These are phyloP conservation scores for Drosophila elegans DNA, from an alignment of 1,140 invertebrate genomes.

Conservation along the genomic window DNA sequence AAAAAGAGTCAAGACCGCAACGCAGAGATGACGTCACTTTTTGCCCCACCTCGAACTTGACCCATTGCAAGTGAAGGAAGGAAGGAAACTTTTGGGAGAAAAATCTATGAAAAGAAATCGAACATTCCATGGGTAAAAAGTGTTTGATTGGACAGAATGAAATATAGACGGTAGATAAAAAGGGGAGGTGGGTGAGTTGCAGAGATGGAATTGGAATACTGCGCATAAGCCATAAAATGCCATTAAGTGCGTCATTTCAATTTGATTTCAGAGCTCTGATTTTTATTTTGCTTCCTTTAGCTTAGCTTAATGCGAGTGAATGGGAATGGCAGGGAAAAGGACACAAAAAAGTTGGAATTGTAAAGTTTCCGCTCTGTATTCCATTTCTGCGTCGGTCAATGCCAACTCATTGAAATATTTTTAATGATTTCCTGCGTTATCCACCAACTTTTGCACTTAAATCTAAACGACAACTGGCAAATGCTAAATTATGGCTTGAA, in stretches of 20 bases:
- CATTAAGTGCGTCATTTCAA: constrained; percentile 82
- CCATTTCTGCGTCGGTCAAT: constrained; percentile 22
- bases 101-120: constrained; percentile 20
- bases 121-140: background rate
- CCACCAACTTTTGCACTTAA: constrained; percentile 29
- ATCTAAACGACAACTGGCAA: constrained; percentile 27
- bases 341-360: constrained; percentile 14
- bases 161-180: background rate
- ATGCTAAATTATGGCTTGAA: constrained; percentile 30
- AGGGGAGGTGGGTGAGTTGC: background rate
- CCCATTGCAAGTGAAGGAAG: background rate
- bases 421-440: constrained; percentile 45
- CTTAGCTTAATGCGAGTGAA: constrained; percentile 3
- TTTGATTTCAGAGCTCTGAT: constrained; percentile 66
- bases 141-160: constrained; percentile 1
- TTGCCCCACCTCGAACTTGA: background rate
- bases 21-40: constrained; percentile 28
- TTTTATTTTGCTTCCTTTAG: constrained; percentile 30
- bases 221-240: constrained; percentile 77
- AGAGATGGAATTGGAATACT: constrained; percentile 68
- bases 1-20: constrained; percentile 58
- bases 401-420: constrained; percentile 33
- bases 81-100: constrained; percentile 4
- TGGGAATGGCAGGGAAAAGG: background rate
- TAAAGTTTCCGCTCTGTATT: constrained; percentile 16